A percentile compares a stretch with the other conserved stretches of the same genome.
Conservation (phyloP, 2,888 invertebrate species). For the Eilema sororculum region DNA sequence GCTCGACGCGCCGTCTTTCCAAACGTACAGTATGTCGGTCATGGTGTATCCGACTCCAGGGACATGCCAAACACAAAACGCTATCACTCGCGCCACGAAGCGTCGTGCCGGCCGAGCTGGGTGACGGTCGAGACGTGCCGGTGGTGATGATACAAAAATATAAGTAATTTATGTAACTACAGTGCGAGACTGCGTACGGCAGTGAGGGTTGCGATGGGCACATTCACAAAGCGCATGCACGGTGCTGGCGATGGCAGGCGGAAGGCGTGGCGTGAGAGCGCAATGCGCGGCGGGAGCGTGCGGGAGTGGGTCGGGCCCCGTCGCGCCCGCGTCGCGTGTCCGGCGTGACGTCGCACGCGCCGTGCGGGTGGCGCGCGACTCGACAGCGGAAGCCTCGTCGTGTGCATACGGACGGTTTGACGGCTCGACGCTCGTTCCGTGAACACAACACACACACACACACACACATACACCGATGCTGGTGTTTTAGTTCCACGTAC, state of each 20-base stretch:
- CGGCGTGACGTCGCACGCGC: constrained; percentile 35
- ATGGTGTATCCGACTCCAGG: constrained; percentile 96
- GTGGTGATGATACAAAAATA: constrained; percentile 62
- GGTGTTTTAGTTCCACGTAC: constrained; percentile 44
- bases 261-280: not conserved
- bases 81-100: constrained; percentile 72
- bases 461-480: constrained; percentile 45
- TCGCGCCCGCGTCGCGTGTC: constrained; percentile 42
- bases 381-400: constrained; percentile 62
- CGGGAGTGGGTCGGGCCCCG: constrained; percentile 38
- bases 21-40: constrained; percentile 95
- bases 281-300: constrained; percentile 10
- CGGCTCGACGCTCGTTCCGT: constrained; percentile 62
- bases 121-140: constrained; percentile 41
- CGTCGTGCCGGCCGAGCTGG: constrained; percentile 48
- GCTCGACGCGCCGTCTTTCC: constrained; percentile 95
- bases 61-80: constrained; percentile 79
- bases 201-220: constrained; percentile 15
- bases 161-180: constrained; percentile 42
- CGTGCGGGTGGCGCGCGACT: constrained; percentile 55
- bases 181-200: constrained; percentile 39
- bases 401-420: constrained; percentile 41
- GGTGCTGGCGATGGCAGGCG: constrained; percentile 1
- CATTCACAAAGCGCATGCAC: constrained; percentile 35
- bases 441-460: constrained; percentile 64